Evolutionary conservation across 2,888 invertebrate genomes (phyloP), one percentile per base, ranked within the genome.

Genomic region (Cataglyphis rosenhaueri): DNA sequence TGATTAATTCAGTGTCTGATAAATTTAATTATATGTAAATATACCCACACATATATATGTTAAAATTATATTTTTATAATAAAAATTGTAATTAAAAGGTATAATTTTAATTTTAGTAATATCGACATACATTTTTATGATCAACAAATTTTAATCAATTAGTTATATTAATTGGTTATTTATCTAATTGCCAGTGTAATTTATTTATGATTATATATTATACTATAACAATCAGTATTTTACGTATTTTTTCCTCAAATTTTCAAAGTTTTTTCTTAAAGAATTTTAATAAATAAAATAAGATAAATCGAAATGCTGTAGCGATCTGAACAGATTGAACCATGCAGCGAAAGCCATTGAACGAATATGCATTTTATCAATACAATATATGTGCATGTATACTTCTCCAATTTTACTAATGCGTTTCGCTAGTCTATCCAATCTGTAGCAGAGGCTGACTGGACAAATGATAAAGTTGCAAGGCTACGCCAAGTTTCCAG

Each of bases 351-450:
- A 84, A 66, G 66, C 84, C 62, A 81, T 68, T 29, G 8, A 41
- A 68, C 21, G 41, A 32, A 55, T 41, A 41, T 32, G 12, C 12
- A 57, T 12, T 32, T 68, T 35, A 35, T 59, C 41, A 57, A 44
- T 68, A 29, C n/a, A 8, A 8, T 71, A 62, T 71, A 48, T 21
- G 18, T 61, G 44, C 29, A 38, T 71, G 71, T 68, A 79, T 74
- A 59, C 62, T 82, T 85, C 83, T 79, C 81, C 88, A 87, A 91
- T 91, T 86, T 85, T 68, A 84, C 44, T 84, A 89, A 91, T 89
- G 88, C 81, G 81, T 85, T 87, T 82, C 62, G 82, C 65, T 68
- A 70, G 82, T 55, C 78, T 71, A 74, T 82, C 52, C 87, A 76
- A 87, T 84, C 79, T 83, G 75, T 64, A 78, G 79, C 74, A 64